These are phyloP conservation scores for Anoura caudifer DNA, from an alignment of 2,113 vertebrate genomes.

Conservation along the genomic window DNA sequence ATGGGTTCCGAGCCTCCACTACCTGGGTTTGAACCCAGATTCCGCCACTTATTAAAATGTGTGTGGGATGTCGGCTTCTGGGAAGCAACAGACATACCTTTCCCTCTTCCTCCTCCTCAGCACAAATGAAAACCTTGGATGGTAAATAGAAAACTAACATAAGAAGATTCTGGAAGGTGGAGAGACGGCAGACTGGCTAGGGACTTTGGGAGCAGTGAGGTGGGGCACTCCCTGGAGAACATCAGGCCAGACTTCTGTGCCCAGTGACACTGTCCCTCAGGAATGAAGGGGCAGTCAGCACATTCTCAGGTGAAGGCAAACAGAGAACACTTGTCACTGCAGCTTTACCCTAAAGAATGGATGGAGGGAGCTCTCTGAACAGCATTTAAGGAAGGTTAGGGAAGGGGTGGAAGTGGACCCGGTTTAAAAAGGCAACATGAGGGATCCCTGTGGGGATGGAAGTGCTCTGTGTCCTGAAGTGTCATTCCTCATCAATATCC, in stretches of 20 bases:
- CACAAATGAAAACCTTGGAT: neutral
- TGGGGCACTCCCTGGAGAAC: neutral
- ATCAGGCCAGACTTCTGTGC: neutral
- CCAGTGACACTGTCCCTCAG: neutral
- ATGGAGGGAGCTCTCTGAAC: neutral
- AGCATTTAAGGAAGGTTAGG: neutral
- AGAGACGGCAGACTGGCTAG: neutral
- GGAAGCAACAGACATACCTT: neutral
- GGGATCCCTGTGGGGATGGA: neutral
- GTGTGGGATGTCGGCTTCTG: neutral
- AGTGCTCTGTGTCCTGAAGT: neutral
- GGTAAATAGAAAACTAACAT: neutral
- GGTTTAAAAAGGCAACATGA: neutral
- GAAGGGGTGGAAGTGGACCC: neutral
- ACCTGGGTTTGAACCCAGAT: neutral
- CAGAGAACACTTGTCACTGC: neutral
- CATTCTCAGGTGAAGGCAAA: neutral
- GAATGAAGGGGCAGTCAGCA: neutral
- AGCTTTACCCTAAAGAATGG: neutral
- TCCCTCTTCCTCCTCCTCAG: neutral
- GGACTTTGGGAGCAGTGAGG: fast-evolving
- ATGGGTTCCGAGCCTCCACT: neutral
- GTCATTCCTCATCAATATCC: neutral
- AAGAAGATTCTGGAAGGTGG: neutral
- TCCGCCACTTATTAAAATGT: neutral